A percentile compares a stretch with the other conserved stretches of the same genome.
These are phyloP conservation scores for Saxidomus purpurata DNA, from an alignment of 1,140 invertebrate genomes.

Conservation along the genomic window DNA sequence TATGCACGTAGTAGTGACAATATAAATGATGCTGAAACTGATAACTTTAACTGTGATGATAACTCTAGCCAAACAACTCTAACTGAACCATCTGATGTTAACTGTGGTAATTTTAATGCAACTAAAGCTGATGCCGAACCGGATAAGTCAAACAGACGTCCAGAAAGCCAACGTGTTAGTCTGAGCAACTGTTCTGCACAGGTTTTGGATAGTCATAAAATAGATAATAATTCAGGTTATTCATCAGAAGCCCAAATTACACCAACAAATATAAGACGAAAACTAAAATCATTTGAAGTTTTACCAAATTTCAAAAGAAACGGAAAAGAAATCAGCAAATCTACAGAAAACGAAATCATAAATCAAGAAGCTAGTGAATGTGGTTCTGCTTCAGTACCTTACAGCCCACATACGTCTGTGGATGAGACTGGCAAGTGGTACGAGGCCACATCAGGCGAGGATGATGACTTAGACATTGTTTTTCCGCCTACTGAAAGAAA, in stretches of 20 bases:
- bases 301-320: conserved; percentile 20
- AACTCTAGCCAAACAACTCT: background rate
- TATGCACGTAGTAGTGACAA: conserved; percentile 25
- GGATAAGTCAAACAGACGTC: background rate
- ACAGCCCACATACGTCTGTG: background rate
- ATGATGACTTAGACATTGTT: conserved; percentile 6
- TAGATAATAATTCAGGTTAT: background rate
- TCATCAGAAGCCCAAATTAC: background rate
- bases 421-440: too few species aligned
- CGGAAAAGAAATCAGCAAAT: background rate
- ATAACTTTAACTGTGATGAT: background rate
- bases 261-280: background rate
- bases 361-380: background rate
- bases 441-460: background rate
- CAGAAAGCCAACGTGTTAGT: background rate
- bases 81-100: background rate
- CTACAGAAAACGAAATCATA: background rate
- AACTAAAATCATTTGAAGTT: conserved; percentile 18
- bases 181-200: background rate
- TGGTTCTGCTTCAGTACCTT: background rate
- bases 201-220: background rate
- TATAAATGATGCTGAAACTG: background rate
- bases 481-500: background rate
- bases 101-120: too few species aligned
- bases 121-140: background rate